A percentile compares a stretch with the other conserved stretches of the same genome.
Conservation (phyloP, 1,140 invertebrate species). For the Odontomachus brunneus region DNA sequence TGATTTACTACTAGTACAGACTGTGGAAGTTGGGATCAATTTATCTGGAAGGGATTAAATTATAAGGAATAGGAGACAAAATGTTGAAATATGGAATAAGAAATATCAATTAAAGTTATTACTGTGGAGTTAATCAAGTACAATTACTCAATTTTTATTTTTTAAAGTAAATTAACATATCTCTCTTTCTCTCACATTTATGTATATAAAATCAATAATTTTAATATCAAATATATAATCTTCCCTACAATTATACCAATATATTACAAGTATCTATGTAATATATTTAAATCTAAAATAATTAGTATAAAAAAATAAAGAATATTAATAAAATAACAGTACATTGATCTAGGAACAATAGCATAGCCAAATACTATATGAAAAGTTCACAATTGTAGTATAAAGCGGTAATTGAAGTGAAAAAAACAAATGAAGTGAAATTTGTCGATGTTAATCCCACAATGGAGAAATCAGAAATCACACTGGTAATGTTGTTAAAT, state of each 20-base stretch:
- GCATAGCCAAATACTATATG: slow-evolving; percentile 7
- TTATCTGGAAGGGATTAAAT: slow-evolving; percentile 72
- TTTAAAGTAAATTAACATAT: slow-evolving; percentile 44
- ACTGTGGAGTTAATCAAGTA: slow-evolving; percentile 16
- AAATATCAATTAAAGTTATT: background rate
- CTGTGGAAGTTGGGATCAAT: slow-evolving; percentile 61
- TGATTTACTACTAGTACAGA: slow-evolving; percentile 15
- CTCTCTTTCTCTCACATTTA: background rate
- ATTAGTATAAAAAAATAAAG: slow-evolving; percentile 45
- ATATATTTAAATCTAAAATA: slow-evolving; percentile 24
- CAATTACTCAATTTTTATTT: slow-evolving; percentile 49
- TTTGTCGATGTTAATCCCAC: slow-evolving; percentile 27
- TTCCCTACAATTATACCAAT: slow-evolving; percentile 10
- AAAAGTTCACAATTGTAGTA: slow-evolving; percentile 18
- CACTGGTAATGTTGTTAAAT: slow-evolving; percentile 35
- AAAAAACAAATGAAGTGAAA: slow-evolving; percentile 35
- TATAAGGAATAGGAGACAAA: slow-evolving; percentile 24
- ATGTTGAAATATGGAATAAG: slow-evolving; percentile 24
- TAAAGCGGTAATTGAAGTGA: slow-evolving; percentile 21
- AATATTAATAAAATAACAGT: background rate
- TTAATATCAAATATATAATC: slow-evolving; percentile 22
- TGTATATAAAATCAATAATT: slow-evolving; percentile 36
- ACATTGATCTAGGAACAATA: slow-evolving; percentile 9
- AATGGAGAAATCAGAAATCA: slow-evolving; percentile 6
- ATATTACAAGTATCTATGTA: slow-evolving; percentile 10